Evolutionary conservation across 2,888 invertebrate genomes (phyloP), one percentile per base, ranked within the genome.

Genomic region (Epistrophe eligans): DNA sequence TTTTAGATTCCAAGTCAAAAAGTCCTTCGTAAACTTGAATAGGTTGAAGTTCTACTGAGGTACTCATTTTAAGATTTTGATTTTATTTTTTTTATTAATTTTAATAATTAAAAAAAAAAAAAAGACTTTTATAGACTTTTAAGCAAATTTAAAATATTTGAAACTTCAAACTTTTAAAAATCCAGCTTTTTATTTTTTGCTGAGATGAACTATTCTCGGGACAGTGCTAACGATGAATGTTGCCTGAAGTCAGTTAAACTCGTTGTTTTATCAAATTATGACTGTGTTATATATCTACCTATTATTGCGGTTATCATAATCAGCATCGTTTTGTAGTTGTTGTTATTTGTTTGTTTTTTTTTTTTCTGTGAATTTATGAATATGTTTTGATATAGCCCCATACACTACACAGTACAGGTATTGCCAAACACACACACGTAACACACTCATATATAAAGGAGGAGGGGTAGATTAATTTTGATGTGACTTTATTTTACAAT

Each of bases 1-100:
- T 90, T 28, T 91, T 88, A 48, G 89, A 84, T 28, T 89, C 90
- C 10, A 92, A 85, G 76, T 91, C 89, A 40, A 92, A 90, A 50
- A 84, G 79, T 28, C 87, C 88, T 15, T 90, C 81, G 64, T 91
- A 92, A 76, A 79, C 89, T 50, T 90, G 89, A 50, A 92, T 90
- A 76, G 89, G 64, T 66, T 88, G 85, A 24, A 88, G 48, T 50
- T 88, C 80, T 77, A 28, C 40, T 55, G 83, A 15, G 45, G 83
- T 15, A 70, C 64, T 64, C 83, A 84, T 84, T 71, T 84, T 84
- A 10, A 32, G 10, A 38, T 19, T 24, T 24, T 50, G 19, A 3
- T 50, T 45, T 38, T 28, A 15, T 28, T 24, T 19, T 40, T 17
- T 32, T 40, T 50, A 38, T 38, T 15, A 7, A 9, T 6, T 45